Base-by-base conservation (phyloP, 2,113 vertebrate species). In the Neogobius melanostomus region DNA sequence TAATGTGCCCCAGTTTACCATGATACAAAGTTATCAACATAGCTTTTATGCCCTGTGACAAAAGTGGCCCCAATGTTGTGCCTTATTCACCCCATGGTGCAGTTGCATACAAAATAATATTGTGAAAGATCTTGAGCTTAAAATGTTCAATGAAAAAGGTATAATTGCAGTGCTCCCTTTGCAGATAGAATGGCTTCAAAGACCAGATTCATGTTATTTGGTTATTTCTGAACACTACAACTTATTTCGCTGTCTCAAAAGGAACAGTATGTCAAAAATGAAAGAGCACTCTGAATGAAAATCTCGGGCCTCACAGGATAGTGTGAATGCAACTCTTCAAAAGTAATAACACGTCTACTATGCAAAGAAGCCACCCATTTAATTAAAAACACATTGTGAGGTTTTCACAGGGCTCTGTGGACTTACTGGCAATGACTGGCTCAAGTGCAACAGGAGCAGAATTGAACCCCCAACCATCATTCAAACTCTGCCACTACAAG, bases 381-480 rank as follows among this genome's bases (percentile, higher is more conserved):
- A 59, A 59, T 59, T 59, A 59, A 59, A 59, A 17, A 11, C 56
- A 11, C 56, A 59, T 59, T 59, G 56, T 28, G 56, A 36, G 21
- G 21, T 4, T 11, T 59, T 11, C 5, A 42, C 56, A 59, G 12
- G 56, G 11, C 21, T 42, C 56, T 54, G 17, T n/a, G 17, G 52
- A 59, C 28, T 36, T 42, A 36, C 28, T 10, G 21, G n/a, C 16
- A 8, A 54, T 54, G 52, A 54, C 36, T 59, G 28, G 21, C 28
- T 21, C 11, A 28, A 59, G 21, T 42, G 11, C 21, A 57, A 10
- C 17, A 8, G 56, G 52, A 54, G n/a, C 15, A 54, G 52, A 54
- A 16, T n/a, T 54, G n/a, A 54, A 54, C 52, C 7, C 52, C n/a
- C 16, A 54, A 17, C 52, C 52, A 54, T 54, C 52, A 54, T 54